A percentile compares a stretch with the other conserved stretches of the same genome.
phyloP scores from a whole-genome alignment of 2,888 invertebrate genomes.

The Cryptus armator region DNA sequence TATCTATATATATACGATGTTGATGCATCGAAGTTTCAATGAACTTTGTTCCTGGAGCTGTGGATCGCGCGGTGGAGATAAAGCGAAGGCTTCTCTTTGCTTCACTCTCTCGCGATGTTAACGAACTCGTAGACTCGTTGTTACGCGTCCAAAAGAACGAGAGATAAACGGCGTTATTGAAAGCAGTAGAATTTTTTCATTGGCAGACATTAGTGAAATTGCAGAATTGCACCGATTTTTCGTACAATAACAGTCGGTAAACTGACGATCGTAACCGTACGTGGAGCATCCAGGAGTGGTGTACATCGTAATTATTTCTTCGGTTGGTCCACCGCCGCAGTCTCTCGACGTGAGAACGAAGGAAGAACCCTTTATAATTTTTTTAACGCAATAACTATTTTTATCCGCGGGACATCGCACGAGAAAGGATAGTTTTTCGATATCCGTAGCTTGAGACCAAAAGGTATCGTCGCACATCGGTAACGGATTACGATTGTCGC shows the following conservation, averaged over 20 bases:
- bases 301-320: not conserved
- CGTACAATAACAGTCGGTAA: constrained; percentile 43
- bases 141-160: not conserved
- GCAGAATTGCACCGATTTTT: constrained; percentile 38
- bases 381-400: constrained; percentile 49
- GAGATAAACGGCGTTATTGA: not conserved
- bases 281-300: not conserved
- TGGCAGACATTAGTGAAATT: not conserved
- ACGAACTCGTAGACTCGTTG: not conserved
- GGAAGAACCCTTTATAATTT: not conserved
- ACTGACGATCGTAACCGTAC: not conserved
- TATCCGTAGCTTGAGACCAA: constrained; percentile 36
- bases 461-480: constrained; percentile 59
- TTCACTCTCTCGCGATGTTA: not conserved
- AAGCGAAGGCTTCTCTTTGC: not conserved
- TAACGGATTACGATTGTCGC: constrained; percentile 33
- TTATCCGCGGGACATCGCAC: constrained; percentile 42
- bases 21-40: not conserved
- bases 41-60: not conserved
- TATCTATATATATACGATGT: constrained; percentile 30
- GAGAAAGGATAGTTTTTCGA: constrained; percentile 38
- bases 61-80: not conserved
- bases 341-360: constrained; percentile 41
- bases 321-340: not conserved
- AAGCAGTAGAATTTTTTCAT: not conserved